Percentiles rank a stretch among this genome's conserved stretches.
These are phyloP conservation scores for Epiblema foenella DNA, from an alignment of 2,888 invertebrate species.

Conservation along the genomic window DNA sequence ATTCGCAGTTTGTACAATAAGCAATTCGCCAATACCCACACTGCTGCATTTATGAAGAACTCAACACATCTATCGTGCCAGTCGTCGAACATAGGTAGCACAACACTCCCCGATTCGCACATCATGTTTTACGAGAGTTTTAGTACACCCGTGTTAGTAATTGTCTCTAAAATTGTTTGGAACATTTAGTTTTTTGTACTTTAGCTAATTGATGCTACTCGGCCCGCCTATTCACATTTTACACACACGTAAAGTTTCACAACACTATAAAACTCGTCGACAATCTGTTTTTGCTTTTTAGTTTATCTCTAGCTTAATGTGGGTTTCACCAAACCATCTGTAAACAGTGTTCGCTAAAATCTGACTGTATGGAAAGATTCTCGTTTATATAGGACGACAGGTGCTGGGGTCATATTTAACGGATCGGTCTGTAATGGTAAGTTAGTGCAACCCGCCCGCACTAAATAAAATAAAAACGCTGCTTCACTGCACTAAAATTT, in stretches of 20 bases:
- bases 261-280: not conserved
- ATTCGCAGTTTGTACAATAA: conserved; percentile 6
- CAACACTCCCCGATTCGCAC: conserved; percentile 14
- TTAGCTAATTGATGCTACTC: not conserved
- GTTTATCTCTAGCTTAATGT: too few relatives aligned
- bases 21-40: not conserved
- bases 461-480: not conserved
- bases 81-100: conserved; percentile 9
- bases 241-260: not conserved
- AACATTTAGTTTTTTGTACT: not conserved
- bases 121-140: conserved; percentile 12
- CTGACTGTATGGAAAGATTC: too few relatives aligned
- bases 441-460: too few relatives aligned
- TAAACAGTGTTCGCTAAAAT: too few relatives aligned
- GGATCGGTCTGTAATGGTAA: too few relatives aligned
- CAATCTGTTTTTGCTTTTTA: too few relatives aligned
- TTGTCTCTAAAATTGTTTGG: conserved; percentile 10
- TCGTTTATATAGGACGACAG: too few relatives aligned
- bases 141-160: conserved; percentile 6
- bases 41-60: not conserved
- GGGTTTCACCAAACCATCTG: too few relatives aligned
- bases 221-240: not conserved
- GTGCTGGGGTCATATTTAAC: too few relatives aligned
- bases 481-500: not conserved
- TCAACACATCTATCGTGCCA: conserved; percentile 22